Percentiles rank a stretch among this genome's conserved stretches.
phyloP scores from a whole-genome alignment of 2,797 vertebrate species.

The Enteromius viviparus region DNA sequence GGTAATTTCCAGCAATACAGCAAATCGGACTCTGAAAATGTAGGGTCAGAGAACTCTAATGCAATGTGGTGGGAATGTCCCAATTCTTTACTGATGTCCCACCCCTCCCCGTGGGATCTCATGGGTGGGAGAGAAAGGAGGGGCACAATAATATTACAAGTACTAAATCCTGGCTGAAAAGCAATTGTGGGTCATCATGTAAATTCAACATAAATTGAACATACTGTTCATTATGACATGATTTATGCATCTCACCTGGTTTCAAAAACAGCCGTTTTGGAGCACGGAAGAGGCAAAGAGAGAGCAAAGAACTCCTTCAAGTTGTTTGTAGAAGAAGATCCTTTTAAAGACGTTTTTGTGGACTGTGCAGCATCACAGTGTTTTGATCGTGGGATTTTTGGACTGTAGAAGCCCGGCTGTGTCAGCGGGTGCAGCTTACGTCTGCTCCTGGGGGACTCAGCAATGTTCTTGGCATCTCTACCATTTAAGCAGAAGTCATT shows the following conservation, averaged over 20 bases:
- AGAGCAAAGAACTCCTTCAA: conserved; percentile 45
- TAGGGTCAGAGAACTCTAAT: not conserved
- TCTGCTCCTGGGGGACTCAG: conserved; percentile 31
- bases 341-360: conserved; percentile 17
- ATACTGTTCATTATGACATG: not conserved
- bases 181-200: not conserved
- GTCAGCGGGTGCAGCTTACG: conserved; percentile 43
- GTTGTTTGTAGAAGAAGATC: conserved; percentile 22
- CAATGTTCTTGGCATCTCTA: conserved; percentile 38
- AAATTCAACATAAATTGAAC: conserved; percentile 1
- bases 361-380: conserved; percentile 33
- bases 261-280: conserved; percentile 54
- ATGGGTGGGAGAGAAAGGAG: conserved; percentile 1
- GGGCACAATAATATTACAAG: conserved; percentile 6
- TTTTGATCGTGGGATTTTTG: conserved; percentile 51
- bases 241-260: conserved; percentile 52
- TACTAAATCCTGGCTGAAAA: not conserved
- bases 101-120: conserved; percentile 48
- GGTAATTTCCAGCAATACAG: not conserved
- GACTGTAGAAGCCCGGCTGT: conserved; percentile 58
- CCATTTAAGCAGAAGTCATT: conserved; percentile 44
- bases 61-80: conserved; percentile 38
- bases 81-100: conserved; percentile 39
- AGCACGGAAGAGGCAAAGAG: conserved; percentile 47
- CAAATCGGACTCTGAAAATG: not conserved